phyloP scores from a whole-genome alignment of 2,888 invertebrate species.

The Cremastobaeus sp. region DNA sequence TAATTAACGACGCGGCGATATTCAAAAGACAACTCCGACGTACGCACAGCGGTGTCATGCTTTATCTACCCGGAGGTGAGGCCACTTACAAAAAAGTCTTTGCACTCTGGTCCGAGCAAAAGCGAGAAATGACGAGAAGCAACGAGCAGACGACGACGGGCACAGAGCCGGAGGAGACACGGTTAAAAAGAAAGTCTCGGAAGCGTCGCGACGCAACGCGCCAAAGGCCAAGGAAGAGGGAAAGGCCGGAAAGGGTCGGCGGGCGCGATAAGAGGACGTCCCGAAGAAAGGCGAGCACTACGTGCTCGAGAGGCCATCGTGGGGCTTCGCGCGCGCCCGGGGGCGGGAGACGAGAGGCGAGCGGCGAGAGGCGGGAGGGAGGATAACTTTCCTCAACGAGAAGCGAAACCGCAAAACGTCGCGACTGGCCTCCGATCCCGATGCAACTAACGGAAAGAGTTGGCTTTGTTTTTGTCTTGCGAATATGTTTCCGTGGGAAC shows the following conservation, averaged over 20 bases:
- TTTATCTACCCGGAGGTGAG: slow-evolving; percentile 44
- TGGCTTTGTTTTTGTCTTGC: slow-evolving; percentile 41
- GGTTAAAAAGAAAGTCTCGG: slow-evolving; percentile 14
- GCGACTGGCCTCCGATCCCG: slow-evolving; percentile 32
- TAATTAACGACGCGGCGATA: slow-evolving; percentile 20
- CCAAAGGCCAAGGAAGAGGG: slow-evolving; percentile 29
- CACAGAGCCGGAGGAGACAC: slow-evolving; percentile 21
- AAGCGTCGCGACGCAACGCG: slow-evolving; percentile 4
- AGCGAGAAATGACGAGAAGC: slow-evolving; percentile 15
- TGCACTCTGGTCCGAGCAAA: slow-evolving; percentile 31
- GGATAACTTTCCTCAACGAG: slow-evolving; percentile 48
- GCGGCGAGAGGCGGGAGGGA: no score
- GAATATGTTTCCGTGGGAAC: slow-evolving; percentile 51
- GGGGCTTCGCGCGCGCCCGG: slow-evolving; percentile 39
- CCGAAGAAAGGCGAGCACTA: slow-evolving; percentile 37
- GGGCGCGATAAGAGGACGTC: slow-evolving; percentile 25
- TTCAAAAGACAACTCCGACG: slow-evolving; percentile 1
- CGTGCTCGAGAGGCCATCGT: slow-evolving; percentile 49
- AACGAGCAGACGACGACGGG: no score
- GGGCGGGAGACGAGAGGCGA: slow-evolving; percentile 11
- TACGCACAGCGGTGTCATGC: slow-evolving; percentile 33
- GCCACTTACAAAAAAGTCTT: slow-evolving; percentile 2
- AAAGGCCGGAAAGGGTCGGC: slow-evolving; percentile 14
- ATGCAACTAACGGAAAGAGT: slow-evolving; percentile 34
- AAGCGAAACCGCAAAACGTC: slow-evolving; percentile 58